Base-by-base conservation (phyloP, 2,113 vertebrate species). In the Hoplias malabaricus region DNA sequence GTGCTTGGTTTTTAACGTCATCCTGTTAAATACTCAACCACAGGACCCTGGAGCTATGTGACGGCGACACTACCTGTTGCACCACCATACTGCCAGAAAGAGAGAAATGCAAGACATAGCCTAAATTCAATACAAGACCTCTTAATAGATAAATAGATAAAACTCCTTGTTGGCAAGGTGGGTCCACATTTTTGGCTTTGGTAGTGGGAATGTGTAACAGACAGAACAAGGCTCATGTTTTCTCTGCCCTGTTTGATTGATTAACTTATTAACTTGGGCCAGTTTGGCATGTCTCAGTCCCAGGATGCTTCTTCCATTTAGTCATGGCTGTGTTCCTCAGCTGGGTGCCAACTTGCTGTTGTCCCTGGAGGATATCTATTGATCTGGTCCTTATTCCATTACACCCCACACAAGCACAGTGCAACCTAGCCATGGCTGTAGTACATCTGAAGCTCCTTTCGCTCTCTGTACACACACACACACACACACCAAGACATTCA, bases 341-440 rank as follows among this genome's bases (percentile, higher is more conserved):
- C 31, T 19, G 56, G 14, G 57, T 19, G 57, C 57, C 29, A 19
- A 19, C 31, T 56, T 62, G 68, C 56, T 56, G 14, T 29, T 8
- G 21, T 40, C 68, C 46, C 25, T n/a, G 48, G 46, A 21, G 54
- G 36, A 73, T 77, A 66, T 31, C 46, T 70, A 80, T 82, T 56
- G 77, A 70, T 84, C 80, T 76, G 34, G 38, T 9, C 65, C 74
- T 21, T 56, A 80, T 82, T 70, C 77, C 23, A 8, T 40, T 46
- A 10, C 43, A 62, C 25, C 36, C 54, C 12, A 27, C 25, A 36
- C 25, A 59, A 16, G 36, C 40, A 50, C 16, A 25, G 1, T 19
- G 6, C 38, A 12, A 34, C 27, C 43, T 25, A 68, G 9, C 50
- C 13, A 27, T 10, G 34, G 11, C 50, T 40, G 34, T 23, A 46